These are phyloP conservation scores for Mesitornis unicolor DNA, from an alignment of 2,113 vertebrate species.

Conservation along the genomic window DNA sequence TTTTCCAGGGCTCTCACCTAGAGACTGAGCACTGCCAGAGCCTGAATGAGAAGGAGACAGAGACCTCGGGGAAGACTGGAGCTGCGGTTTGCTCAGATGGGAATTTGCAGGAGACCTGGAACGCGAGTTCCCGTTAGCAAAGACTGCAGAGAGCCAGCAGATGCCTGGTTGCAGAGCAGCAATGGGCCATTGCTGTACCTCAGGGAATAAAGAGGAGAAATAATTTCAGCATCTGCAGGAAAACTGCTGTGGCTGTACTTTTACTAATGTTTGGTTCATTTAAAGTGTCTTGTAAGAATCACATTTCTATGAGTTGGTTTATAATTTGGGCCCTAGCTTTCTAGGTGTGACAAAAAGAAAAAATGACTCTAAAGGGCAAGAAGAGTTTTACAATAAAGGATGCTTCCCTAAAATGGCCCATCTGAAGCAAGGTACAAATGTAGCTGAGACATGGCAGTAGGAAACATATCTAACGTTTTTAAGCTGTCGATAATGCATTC, in stretches of 20 bases:
- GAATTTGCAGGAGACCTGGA: not conserved
- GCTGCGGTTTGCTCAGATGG: not conserved
- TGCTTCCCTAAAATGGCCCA: not conserved
- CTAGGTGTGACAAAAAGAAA: not conserved
- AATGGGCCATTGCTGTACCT: accelerated
- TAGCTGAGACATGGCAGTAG: not conserved
- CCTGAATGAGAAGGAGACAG: too few relatives aligned
- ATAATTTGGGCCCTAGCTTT: not conserved
- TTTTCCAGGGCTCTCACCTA: accelerated
- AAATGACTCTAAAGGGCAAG: not conserved
- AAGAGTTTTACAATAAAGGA: not conserved
- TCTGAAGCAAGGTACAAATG: accelerated
- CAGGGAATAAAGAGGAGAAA: accelerated
- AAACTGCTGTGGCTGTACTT: not conserved
- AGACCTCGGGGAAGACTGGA: not conserved
- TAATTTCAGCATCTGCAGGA: accelerated
- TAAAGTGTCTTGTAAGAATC: not conserved
- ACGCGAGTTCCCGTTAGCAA: accelerated
- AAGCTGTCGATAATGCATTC: not conserved
- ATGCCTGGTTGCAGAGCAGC: not conserved
- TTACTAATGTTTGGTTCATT: not conserved
- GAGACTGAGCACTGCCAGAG: not conserved
- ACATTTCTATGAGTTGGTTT: not conserved
- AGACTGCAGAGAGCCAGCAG: too few relatives aligned
- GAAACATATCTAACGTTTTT: not conserved